phyloP scores from a whole-genome alignment of 1,140 invertebrate species.

The Holotrichia oblita region DNA sequence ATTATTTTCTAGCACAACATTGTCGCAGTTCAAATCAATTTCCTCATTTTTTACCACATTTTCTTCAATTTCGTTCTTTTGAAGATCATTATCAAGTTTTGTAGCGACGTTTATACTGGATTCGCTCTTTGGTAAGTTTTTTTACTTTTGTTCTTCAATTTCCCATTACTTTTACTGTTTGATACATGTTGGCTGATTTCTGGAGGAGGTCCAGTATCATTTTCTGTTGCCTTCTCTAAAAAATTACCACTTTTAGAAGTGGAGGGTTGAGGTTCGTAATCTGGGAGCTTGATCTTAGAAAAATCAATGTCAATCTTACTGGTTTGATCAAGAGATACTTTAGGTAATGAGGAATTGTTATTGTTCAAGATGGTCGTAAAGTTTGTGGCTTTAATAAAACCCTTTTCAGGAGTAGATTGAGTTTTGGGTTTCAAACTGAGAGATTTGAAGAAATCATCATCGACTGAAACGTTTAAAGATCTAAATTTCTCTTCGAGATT shows the following conservation, averaged over 20 bases:
- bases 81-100: too few species aligned
- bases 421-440: constrained; percentile 42
- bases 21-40: too few species aligned
- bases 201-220: background rate
- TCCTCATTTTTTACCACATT: too few species aligned
- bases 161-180: background rate
- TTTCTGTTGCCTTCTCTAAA: constrained; percentile 45
- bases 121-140: background rate
- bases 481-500: constrained; percentile 56
- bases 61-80: too few species aligned
- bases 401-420: constrained; percentile 44
- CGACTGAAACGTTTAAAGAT: constrained; percentile 52
- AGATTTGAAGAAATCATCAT: constrained; percentile 55
- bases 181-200: background rate
- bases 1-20: too few species aligned
- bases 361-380: constrained; percentile 41
- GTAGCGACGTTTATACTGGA: too few species aligned
- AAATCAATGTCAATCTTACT: constrained; percentile 37
- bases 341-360: background rate
- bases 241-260: constrained; percentile 50
- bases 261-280: constrained; percentile 45
- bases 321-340: background rate
- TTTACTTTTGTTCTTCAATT: constrained; percentile 40
- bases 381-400: constrained; percentile 43
- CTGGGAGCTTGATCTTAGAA: constrained; percentile 39